Evolutionary conservation across 2,113 vertebrate genomes (phyloP), one percentile per base, ranked within the genome.

Genomic region (Scatophagus argus): DNA sequence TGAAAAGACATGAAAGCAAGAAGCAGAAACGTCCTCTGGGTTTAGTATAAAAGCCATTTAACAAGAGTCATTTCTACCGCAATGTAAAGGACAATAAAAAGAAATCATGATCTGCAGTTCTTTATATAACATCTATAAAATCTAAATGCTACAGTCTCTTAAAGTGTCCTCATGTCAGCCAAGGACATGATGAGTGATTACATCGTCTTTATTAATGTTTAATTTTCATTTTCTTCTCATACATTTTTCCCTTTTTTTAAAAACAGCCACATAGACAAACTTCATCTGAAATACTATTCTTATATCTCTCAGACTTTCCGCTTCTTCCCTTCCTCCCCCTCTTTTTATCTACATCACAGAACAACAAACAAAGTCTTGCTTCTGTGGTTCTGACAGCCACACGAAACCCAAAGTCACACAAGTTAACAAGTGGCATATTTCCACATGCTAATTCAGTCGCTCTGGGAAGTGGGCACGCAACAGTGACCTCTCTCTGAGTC

Each of bases 341-440:
- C 47, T 27, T 29, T 74, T 55, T 65, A 60, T 79, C 23, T 65
- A 62, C 71, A 85, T 81, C 56, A 68, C 81, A 69, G 64, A 61
- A 80, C 63, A 64, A 68, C 59, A 85, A 76, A 84, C 43, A 74
- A 31, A 72, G 59, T 54, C 77, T 81, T 79, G 59, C 69, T 65
- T 78, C 74, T 36, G 54, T 36, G 72, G 51, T 72, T 83, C 79
- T 86, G 87, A 86, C 83, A 72, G 86, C 74, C 16, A 23, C 51
- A 19, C n/a, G 14, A 44, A 83, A 78, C 77, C 78, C 81, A 90
- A 87, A 89, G 86, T 92, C 91, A 88, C 78, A 76, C 83, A 46
- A 74, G 86, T 80, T 77, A 87, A 86, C 77, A 82, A 74, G 75
- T 77, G 82, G 70, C 77, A 86, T 78, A 89, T 90, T 92, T 93